Evolutionary conservation across 2,113 vertebrate species (phyloP).

Genomic region (Neoarius graeffei): DNA sequence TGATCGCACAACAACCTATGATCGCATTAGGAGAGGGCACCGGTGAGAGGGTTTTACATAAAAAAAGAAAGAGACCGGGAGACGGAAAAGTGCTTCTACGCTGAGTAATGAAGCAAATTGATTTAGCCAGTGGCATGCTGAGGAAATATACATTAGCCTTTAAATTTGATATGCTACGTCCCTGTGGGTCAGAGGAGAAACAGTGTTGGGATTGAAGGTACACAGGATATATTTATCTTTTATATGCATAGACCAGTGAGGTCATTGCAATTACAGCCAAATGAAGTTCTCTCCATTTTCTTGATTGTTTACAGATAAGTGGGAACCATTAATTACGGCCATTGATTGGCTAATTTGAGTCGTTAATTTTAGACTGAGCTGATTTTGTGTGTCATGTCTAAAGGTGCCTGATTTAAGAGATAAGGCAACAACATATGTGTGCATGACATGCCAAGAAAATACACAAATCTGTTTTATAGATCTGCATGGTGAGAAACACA

Average conservation of each 20-base stretch:
- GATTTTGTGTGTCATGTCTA: not conserved
- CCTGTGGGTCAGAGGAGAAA: constrained; percentile 23
- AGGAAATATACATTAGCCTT: constrained; percentile 50
- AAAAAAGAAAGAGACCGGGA: constrained; percentile 57
- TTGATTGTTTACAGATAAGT: not conserved
- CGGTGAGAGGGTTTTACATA: constrained; percentile 65
- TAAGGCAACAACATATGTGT: not conserved
- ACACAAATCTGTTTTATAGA: not conserved
- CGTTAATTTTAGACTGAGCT: not conserved
- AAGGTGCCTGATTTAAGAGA: not conserved
- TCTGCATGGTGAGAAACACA: not conserved
- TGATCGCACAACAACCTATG: constrained; percentile 74
- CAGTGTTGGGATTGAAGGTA: not conserved
- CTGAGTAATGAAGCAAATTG: constrained; percentile 63
- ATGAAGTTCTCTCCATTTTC: not conserved
- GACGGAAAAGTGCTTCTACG: constrained; percentile 41
- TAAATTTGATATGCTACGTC: constrained; percentile 47
- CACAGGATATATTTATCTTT: constrained; percentile 11
- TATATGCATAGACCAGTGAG: not conserved
- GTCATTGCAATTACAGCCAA: not conserved
- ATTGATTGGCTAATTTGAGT: constrained; percentile 6
- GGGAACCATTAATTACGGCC: not conserved
- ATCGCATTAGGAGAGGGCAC: constrained; percentile 74
- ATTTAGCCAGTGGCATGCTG: constrained; percentile 55
- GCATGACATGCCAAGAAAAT: not conserved